Percentiles rank a stretch among this genome's conserved stretches.
Evolutionary conservation across 2,113 vertebrate species (phyloP).

Genomic region (Puffinus mauretanicus): DNA sequence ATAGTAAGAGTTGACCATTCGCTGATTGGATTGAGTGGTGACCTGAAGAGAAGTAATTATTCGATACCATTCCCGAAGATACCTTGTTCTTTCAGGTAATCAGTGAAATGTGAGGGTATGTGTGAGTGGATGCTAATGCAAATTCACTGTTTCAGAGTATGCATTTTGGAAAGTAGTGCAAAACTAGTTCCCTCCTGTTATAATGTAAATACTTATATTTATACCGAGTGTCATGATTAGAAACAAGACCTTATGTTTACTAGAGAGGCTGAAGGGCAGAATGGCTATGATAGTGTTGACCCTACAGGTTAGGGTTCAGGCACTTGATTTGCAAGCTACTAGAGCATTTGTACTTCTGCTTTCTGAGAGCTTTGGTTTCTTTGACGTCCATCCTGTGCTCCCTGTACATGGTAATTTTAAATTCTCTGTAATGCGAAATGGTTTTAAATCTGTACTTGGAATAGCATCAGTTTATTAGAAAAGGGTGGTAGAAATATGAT

Average conservation of each 20-base stretch:
- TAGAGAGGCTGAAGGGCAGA: neutral
- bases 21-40: neutral
- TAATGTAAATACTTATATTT: neutral
- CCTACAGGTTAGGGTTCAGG: neutral
- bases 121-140: neutral
- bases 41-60: slow-evolving; percentile 47
- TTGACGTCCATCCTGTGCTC: neutral
- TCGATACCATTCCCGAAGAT: neutral
- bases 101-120: neutral
- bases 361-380: neutral
- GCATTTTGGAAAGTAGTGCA: neutral
- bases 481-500: neutral
- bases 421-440: neutral
- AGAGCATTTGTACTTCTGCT: neutral
- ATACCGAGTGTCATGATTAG: neutral
- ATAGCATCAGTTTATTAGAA: neutral
- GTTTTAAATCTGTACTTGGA: neutral
- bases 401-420: neutral
- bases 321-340: neutral
- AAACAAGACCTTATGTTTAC: neutral
- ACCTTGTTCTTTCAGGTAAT: neutral
- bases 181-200: neutral
- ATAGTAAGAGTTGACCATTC: neutral
- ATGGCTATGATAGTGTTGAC: neutral
- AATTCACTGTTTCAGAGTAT: neutral